Percentiles rank a stretch among this genome's conserved stretches.
Conservation (phyloP, 2,113 vertebrate species). For the Syngnathus floridae region DNA sequence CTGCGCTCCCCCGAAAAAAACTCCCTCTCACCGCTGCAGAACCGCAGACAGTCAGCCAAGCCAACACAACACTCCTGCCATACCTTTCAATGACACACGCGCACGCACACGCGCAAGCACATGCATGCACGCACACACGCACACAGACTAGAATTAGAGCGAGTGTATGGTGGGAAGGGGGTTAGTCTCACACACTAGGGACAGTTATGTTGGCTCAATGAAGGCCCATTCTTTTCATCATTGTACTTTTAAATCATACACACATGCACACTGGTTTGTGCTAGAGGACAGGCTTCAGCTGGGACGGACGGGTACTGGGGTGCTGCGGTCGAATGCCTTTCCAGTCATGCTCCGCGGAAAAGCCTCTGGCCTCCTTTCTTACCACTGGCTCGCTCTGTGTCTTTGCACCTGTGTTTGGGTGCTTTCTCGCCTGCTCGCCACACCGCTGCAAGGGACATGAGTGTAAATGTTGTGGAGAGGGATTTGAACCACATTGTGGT, state of each 20-base stretch:
- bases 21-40: conserved; percentile 68
- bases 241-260: conserved; percentile 57
- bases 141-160: conserved; percentile 32
- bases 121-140: not conserved
- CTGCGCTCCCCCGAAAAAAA: conserved; percentile 49
- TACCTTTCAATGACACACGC: conserved; percentile 56
- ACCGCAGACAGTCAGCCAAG: conserved; percentile 76
- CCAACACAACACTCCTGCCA: conserved; percentile 71
- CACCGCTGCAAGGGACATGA: conserved; percentile 59
- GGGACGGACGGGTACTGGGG: conserved; percentile 52
- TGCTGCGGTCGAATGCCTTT: conserved; percentile 68
- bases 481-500: conserved; percentile 63
- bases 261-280: conserved; percentile 24
- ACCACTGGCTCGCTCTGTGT: conserved; percentile 53
- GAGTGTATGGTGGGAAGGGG: conserved; percentile 33
- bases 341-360: conserved; percentile 65
- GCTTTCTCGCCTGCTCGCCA: conserved; percentile 45
- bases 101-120: not conserved
- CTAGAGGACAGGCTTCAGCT: conserved; percentile 46
- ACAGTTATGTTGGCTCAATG: conserved; percentile 61
- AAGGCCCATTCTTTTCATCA: conserved; percentile 61
- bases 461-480: conserved; percentile 66
- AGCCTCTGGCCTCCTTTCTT: conserved; percentile 61
- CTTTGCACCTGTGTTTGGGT: conserved; percentile 64
- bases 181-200: conserved; percentile 53